Evolutionary conservation across 2,797 vertebrate species (phyloP).

Genomic region (Squalus acanthias): DNA sequence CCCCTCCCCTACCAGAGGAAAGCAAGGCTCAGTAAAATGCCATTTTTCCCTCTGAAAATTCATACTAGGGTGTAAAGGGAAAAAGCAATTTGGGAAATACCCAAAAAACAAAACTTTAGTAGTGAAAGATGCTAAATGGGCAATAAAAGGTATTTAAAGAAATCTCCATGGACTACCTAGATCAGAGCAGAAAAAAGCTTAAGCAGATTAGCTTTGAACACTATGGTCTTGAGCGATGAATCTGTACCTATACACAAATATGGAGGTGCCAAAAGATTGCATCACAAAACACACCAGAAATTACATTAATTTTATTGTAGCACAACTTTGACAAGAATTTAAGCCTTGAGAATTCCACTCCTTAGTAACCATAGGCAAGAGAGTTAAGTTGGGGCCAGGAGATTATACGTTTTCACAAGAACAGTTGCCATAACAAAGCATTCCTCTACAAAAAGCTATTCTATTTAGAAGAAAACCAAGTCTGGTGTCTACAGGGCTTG

Average conservation of each 20-base stretch:
- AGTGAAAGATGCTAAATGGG: neutral
- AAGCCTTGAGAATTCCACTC: neutral
- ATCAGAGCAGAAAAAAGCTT: neutral
- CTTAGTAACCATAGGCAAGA: neutral
- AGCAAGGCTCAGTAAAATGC: neutral
- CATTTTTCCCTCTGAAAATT: neutral
- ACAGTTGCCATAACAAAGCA: neutral
- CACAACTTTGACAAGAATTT: neutral
- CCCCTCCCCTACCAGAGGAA: neutral
- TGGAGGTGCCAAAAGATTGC: neutral
- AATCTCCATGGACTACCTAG: neutral
- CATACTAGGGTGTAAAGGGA: neutral
- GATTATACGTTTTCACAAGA: neutral
- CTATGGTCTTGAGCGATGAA: neutral
- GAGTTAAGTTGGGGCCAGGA: neutral
- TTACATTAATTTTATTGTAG: too few relatives aligned
- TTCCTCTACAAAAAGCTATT: neutral
- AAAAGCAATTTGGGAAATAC: slow-evolving; percentile 20
- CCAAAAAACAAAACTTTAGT: neutral
- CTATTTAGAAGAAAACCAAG: neutral
- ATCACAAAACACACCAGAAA: neutral
- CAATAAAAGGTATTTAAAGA: neutral
- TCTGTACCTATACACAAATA: neutral
- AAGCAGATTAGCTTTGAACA: neutral
- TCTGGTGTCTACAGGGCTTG: neutral